Base-by-base conservation (phyloP, 1,140 invertebrate species). In the Battus philenor region DNA sequence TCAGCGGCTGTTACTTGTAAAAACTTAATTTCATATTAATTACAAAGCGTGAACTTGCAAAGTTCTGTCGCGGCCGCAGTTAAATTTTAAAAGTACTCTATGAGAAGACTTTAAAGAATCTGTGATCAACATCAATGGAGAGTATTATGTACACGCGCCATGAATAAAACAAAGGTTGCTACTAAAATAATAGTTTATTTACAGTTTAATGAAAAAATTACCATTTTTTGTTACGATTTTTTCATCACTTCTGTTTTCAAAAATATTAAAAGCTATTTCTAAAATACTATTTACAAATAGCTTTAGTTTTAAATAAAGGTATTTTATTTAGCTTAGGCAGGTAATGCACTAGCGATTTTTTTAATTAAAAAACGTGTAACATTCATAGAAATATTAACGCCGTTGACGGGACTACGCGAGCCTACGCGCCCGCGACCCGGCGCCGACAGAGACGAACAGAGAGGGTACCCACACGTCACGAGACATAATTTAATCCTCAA, bases 101-200 rank as follows among this genome's bases (percentile, higher is more conserved):
- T n/a, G n/a, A n/a, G n/a, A n/a, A n/a, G n/a, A n/a, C n/a, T n/a
- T n/a, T n/a, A n/a, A n/a, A n/a, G n/a, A n/a, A n/a, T n/a, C n/a
- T n/a, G n/a, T n/a, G n/a, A n/a, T n/a, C n/a, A n/a, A n/a, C n/a
- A n/a, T n/a, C n/a, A n/a, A n/a, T n/a, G n/a, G n/a, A n/a, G n/a
- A n/a, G n/a, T n/a, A n/a, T n/a, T n/a, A n/a, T n/a, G n/a, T n/a
- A n/a, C n/a, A n/a, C n/a, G n/a, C n/a, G n/a, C n/a, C n/a, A 43
- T 26, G 30, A 47, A 24, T 31, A 58, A 66, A 74, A 74, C 59
- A 38, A 54, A 29, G 15, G 12, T 47, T 59, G 64, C 66, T 74
- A 72, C 71, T 78, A 84, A 73, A 81, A 72, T 80, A 77, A 73
- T 58, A 65, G 64, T 78, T 77, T 84, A 84, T 84, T 81, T 84